Evolutionary conservation across 2,797 vertebrate species (phyloP).

Genomic region (Platyrinchus mystaceus): DNA sequence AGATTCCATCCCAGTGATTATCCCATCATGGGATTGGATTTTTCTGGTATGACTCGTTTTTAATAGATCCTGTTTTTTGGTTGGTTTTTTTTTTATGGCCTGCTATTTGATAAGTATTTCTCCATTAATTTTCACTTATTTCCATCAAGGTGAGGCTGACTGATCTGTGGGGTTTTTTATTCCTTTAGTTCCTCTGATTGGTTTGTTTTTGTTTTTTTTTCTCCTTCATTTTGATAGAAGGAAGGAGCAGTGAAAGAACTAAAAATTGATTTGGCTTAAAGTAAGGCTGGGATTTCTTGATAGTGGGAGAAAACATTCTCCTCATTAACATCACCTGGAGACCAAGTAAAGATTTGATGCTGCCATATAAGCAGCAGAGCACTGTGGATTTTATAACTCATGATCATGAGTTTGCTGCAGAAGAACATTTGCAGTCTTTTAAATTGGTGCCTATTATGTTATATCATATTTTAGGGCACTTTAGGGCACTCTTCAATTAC

Average conservation of each 20-base stretch:
- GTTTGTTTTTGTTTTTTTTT: too few species aligned
- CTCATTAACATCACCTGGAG: background rate
- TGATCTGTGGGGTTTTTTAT: background rate
- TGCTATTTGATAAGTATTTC: background rate
- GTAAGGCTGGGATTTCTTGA: background rate
- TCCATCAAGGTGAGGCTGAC: background rate
- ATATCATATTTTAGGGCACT: background rate
- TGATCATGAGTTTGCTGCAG: background rate
- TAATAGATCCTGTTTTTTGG: background rate
- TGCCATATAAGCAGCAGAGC: background rate
- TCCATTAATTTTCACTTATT: background rate
- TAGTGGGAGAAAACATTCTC: background rate
- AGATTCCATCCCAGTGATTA: background rate
- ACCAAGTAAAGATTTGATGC: background rate
- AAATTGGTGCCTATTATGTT: background rate
- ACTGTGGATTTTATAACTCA: background rate
- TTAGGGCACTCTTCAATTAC: background rate
- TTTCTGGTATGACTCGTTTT: background rate
- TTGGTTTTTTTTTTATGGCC: background rate
- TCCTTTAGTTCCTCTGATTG: background rate
- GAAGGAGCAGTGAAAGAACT: background rate
- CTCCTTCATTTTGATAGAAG: background rate
- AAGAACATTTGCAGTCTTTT: background rate
- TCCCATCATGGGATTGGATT: background rate
- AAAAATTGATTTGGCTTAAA: background rate